Evolutionary conservation across 2,797 vertebrate genomes (phyloP), one percentile per base, ranked within the genome.

Genomic region (Erithacus rubecula): DNA sequence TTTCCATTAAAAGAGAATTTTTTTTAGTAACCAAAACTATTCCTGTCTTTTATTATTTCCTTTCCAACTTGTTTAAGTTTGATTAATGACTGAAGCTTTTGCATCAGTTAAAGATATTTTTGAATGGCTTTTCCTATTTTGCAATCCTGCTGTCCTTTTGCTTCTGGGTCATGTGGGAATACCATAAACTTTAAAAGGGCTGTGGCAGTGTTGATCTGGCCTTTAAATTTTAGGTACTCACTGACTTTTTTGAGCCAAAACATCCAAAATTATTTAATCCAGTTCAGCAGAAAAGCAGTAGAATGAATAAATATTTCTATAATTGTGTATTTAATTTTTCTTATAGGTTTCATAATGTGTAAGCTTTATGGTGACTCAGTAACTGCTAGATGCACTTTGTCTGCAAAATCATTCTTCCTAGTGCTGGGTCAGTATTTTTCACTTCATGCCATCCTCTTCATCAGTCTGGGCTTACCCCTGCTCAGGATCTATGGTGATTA

Each of bases 41-140:
- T 87, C 6, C 8, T 87, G 95, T 95, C 11, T 91, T 83, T 90
- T 91, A 87, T 59, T 90, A 49, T 81, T 90, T 96, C 65, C 37
- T 84, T 84, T 90, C 59, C 69, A 72, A 47, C 37, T 93, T 95
- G 36, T 91, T 92, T 62, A 60, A 56, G 32, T 60, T 76, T 90
- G 81, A 90, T 41, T 93, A 88, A 69, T 63, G 43, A 81, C 22
- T 56, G 55, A 90, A 96, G 91, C n/a, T 37, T 94, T 67, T 36
- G 6, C 52, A 84, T 88, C 87, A 86, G 30, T 79, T 83, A 68
- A 91, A 97, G 52, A 85, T 52, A 11, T 75, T 96, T 96, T 90
- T 93, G 55, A 72, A n/a, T 63, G 37, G 29, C 47, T 34, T 89
- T 21, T 92, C 59, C 63, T 83, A 62, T 64, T 68, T 94, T 92